Conservation (phyloP, 1,140 invertebrate genomes). For the Homarus americanus region DNA sequence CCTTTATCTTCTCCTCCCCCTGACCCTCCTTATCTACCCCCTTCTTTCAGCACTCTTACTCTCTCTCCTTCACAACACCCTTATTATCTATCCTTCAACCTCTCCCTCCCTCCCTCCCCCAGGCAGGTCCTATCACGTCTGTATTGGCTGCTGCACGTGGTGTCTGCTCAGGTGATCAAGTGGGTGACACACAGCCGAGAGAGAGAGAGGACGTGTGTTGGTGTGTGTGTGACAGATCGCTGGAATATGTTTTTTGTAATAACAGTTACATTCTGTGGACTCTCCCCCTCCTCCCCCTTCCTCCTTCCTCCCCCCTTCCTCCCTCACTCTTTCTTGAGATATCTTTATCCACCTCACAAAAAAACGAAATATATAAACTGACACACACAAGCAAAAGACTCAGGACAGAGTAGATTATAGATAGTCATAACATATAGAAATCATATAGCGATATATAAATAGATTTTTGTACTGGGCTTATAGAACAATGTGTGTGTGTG, state of each 20-base stretch:
- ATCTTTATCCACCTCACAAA: too few relatives aligned
- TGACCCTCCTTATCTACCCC: neutral
- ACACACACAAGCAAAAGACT: too few relatives aligned
- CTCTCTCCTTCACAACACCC: neutral
- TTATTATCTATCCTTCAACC: neutral
- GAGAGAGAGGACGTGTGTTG: too few relatives aligned
- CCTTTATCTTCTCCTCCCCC: neutral
- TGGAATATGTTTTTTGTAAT: too few relatives aligned
- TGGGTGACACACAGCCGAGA: neutral
- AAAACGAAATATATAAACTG: too few relatives aligned
- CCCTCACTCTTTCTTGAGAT: neutral
- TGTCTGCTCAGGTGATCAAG: neutral
- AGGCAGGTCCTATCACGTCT: neutral
- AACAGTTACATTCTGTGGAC: too few relatives aligned
- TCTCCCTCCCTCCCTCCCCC: neutral
- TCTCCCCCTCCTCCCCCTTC: conserved; percentile 12
- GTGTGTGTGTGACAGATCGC: too few relatives aligned
- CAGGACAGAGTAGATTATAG: too few relatives aligned
- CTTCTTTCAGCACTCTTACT: neutral
- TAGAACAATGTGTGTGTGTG: too few relatives aligned
- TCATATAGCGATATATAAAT: too few relatives aligned
- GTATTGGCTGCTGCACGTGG: neutral
- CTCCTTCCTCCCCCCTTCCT: neutral
- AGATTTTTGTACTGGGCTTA: too few relatives aligned
- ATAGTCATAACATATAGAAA: too few relatives aligned